Conservation (phyloP, 2,888 invertebrate species). For the Epicampocera succincta region DNA sequence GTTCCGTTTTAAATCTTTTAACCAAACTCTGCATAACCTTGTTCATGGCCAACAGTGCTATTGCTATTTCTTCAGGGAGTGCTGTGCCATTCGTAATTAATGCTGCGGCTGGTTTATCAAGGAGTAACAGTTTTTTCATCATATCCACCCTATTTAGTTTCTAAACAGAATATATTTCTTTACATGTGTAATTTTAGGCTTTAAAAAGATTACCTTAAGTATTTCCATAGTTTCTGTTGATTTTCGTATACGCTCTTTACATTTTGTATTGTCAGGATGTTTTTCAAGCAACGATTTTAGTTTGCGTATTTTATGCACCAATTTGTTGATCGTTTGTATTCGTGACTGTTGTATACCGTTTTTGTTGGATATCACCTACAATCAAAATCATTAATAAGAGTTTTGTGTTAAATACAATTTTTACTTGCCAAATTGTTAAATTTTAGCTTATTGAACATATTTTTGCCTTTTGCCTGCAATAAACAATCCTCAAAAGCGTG, state of each 20-base stretch:
- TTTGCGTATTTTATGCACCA: constrained; percentile 79
- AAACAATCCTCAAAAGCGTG: constrained; percentile 6
- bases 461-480: no score
- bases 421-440: constrained; percentile 79
- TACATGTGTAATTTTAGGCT: neutral
- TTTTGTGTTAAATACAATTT: neutral
- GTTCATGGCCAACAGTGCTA: constrained; percentile 77
- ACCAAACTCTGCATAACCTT: constrained; percentile 75
- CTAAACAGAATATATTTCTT: constrained; percentile 59
- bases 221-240: constrained; percentile 73
- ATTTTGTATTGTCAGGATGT: constrained; percentile 74
- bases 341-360: constrained; percentile 76
- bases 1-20: constrained; percentile 70
- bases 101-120: constrained; percentile 73
- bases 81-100: constrained; percentile 77
- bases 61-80: constrained; percentile 76
- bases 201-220: constrained; percentile 72
- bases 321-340: constrained; percentile 76
- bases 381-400: neutral
- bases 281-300: constrained; percentile 75
- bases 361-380: constrained; percentile 79
- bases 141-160: constrained; percentile 75
- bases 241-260: constrained; percentile 74
- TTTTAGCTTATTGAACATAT: constrained; percentile 78
- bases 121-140: constrained; percentile 74